Conservation (phyloP, 2,888 invertebrate genomes). For the Melanostoma scalare region DNA sequence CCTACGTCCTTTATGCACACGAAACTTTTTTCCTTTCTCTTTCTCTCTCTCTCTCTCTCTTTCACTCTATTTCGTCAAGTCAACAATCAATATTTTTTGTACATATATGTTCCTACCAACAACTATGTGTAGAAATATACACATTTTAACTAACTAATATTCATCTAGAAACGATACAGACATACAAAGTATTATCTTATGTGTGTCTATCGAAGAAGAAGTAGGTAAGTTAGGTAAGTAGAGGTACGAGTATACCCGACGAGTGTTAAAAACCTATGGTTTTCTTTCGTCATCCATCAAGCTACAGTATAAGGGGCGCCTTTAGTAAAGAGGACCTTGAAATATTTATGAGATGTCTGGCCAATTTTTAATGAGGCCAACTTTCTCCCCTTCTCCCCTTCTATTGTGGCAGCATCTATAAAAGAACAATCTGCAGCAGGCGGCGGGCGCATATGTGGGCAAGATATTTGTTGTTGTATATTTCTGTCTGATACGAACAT, state of each 20-base stretch:
- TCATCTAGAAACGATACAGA: background rate
- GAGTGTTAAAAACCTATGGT: constrained; percentile 74
- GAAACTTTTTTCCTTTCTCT: background rate
- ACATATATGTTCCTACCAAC: background rate
- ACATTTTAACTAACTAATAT: constrained; percentile 34
- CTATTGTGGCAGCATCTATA: constrained; percentile 51
- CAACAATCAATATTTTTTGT: constrained; percentile 19
- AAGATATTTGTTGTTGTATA: background rate
- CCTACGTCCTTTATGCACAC: constrained; percentile 8
- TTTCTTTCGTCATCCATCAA: constrained; percentile 75
- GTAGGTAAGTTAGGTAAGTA: too few species aligned
- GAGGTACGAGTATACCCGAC: constrained; percentile 36
- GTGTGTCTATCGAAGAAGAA: background rate
- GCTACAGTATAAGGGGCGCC: constrained; percentile 50
- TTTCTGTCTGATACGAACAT: constrained; percentile 3
- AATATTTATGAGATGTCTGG: constrained; percentile 77
- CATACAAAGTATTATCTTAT: background rate
- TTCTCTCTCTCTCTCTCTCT: background rate
- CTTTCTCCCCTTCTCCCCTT: constrained; percentile 70
- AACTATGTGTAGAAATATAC: constrained; percentile 27
- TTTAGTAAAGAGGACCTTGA: constrained; percentile 72
- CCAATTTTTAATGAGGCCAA: constrained; percentile 76
- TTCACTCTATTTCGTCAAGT: background rate
- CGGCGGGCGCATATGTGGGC: too few species aligned
- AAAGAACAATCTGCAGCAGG: constrained; percentile 2